Base-by-base conservation (phyloP, 64 coral and sea anemone species). In the Orbicella faveolata region DNA sequence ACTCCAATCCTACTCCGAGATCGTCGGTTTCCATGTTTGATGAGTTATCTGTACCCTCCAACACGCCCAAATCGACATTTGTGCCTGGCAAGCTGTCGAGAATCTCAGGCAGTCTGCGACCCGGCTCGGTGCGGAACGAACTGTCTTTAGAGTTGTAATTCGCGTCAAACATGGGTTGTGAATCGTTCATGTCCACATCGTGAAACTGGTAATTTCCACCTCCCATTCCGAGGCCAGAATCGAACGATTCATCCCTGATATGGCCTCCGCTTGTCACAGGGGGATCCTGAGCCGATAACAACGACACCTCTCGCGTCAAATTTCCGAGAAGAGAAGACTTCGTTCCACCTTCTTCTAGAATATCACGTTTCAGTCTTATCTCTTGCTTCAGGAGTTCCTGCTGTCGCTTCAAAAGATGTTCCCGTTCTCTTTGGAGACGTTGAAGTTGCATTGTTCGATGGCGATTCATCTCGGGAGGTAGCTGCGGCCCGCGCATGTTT, bases 1-100 rank as follows among this genome's bases (percentile, higher is more conserved):
- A 86, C 44, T 99, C 97, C 66, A 99, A 92, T 73, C 91, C 85
- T 7, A 99, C 97, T 63, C 97, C 97, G 41, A 99, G 76, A 87
- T 99, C 96, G 34, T 98, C 94, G 13, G 97, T 99, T 17, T 99
- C 97, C 97, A 99, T 99, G 80, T 67, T 91, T 25, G 91, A 84
- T 21, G 91, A 63, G 12, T 86, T 95, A 79, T 95, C 91, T 54
- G 89, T 92, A 51, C 91, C 90, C n/a, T 99, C 97, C 73, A 99
- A 91, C 20, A 94, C 90, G 17, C 97, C 97, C 12, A 95, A 79
- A 75, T 99, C 97, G 21, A 99, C 97, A 65, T 99, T 99, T 51
- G 94, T 99, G 18, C 94, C 91, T n/a, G 94, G 97, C 86, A 99
- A 79, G 41, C 81, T 92, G 68, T 99, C 97, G 18, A 99, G 92